Percentiles rank a stretch among this genome's conserved stretches.
phyloP scores from a whole-genome alignment of 2,888 invertebrate genomes.

The Drosophila melanosoma region DNA sequence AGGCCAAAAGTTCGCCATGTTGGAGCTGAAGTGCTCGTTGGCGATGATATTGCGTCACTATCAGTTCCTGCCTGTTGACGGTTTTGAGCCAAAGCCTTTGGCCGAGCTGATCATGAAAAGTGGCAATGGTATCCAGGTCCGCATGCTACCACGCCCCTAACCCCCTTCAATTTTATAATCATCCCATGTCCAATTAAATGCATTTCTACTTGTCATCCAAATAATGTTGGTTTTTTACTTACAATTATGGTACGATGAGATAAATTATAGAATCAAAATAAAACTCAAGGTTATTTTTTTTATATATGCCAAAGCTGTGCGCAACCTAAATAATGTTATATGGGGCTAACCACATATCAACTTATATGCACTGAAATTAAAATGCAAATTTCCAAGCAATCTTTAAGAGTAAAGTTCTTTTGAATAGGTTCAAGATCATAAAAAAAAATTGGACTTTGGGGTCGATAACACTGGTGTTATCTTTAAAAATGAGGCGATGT shows the following conservation, averaged over 20 bases:
- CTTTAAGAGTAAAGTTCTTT: not conserved
- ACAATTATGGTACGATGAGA: not conserved
- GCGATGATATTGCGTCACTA: slow-evolving; percentile 81
- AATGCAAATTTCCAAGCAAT: not conserved
- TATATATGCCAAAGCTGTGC: not conserved
- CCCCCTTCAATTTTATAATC: not conserved
- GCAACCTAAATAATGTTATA: not conserved
- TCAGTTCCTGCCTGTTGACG: slow-evolving; percentile 80
- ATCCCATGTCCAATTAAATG: not conserved
- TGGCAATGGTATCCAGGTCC: slow-evolving; percentile 82
- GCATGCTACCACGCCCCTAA: slow-evolving; percentile 66
- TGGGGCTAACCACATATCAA: not conserved
- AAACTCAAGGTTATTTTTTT: not conserved
- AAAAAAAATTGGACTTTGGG: not conserved
- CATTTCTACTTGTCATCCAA: not conserved
- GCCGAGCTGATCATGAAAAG: slow-evolving; percentile 83
- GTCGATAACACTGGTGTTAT: not conserved
- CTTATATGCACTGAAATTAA: not conserved
- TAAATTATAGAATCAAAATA: not conserved
- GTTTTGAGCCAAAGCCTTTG: slow-evolving; percentile 71
- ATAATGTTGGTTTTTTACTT: not conserved
- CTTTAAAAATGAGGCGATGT: slow-evolving; percentile 19
- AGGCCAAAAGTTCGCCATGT: slow-evolving; percentile 85
- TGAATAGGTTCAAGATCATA: not conserved
- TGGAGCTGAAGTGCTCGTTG: slow-evolving; percentile 82